These are phyloP conservation scores for Drosophila mercatorum DNA, from an alignment of 2,888 invertebrate species.

Conservation along the genomic window DNA sequence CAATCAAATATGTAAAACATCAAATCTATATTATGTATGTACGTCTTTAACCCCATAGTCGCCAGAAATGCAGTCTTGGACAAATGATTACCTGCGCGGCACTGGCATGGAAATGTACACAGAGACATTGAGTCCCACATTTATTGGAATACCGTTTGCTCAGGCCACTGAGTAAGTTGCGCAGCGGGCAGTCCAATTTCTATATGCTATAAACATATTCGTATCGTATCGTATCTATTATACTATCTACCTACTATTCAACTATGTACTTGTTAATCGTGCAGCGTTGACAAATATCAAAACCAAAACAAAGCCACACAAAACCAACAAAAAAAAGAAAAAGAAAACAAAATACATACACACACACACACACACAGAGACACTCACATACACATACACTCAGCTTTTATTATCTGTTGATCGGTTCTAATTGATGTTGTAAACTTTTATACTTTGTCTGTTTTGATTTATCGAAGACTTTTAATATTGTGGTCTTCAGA, in stretches of 20 bases:
- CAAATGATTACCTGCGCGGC: constrained; percentile 99
- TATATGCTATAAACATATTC: constrained; percentile 64
- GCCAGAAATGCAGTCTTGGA: constrained; percentile 98
- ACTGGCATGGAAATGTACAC: constrained; percentile 99
- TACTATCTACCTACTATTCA: constrained; percentile 67
- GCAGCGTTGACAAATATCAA: constrained; percentile 67
- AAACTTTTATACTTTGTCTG: constrained; percentile 44
- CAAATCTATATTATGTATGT: constrained; percentile 67
- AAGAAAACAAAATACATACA: constrained; percentile 17
- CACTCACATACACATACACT: constrained; percentile 32
- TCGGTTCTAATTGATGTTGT: constrained; percentile 73
- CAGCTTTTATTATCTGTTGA: constrained; percentile 51
- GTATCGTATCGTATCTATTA: constrained; percentile 69
- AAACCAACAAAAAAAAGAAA: constrained; percentile 8
- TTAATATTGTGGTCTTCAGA: constrained; percentile 23
- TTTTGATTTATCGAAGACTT: constrained; percentile 38
- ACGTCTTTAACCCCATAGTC: constrained; percentile 87
- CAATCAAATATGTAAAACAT: constrained; percentile 40
- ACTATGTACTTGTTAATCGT: constrained; percentile 74
- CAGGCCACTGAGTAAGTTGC: constrained; percentile 99
- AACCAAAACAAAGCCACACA: constrained; percentile 2
- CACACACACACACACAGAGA: constrained; percentile 7
- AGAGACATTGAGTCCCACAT: constrained; percentile 98
- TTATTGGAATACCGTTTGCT: constrained; percentile 99
- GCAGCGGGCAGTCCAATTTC: constrained; percentile 69